phyloP scores from a whole-genome alignment of 1,140 invertebrate species.

The Papilio helenus region DNA sequence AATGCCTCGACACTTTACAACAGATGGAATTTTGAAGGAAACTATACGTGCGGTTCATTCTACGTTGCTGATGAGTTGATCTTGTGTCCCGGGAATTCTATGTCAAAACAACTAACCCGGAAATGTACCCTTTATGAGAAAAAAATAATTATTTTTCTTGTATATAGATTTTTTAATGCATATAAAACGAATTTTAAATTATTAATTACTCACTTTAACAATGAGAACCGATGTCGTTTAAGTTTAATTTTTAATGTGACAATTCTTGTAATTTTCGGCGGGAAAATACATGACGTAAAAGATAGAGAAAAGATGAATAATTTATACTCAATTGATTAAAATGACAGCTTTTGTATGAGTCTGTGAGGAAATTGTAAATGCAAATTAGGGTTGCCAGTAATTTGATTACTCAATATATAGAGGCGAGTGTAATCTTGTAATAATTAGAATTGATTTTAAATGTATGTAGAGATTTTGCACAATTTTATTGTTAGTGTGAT shows the following conservation, averaged over 20 bases:
- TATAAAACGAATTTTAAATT: slow-evolving; percentile 18
- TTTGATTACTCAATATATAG: background rate
- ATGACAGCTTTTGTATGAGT: background rate
- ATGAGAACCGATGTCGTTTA: background rate
- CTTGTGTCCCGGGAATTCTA: background rate
- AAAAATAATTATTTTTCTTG: slow-evolving; percentile 13
- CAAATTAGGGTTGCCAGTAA: background rate
- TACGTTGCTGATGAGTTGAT: background rate
- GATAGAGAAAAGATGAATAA: background rate
- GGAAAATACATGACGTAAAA: background rate
- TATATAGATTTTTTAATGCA: slow-evolving; percentile 13
- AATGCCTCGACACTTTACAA: background rate
- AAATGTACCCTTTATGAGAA: background rate
- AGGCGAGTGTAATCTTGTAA: background rate
- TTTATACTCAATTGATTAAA: slow-evolving; percentile 21
- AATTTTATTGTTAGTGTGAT: slow-evolving; percentile 30
- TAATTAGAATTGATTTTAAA: slow-evolving; percentile 4
- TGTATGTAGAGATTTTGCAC: slow-evolving; percentile 19
- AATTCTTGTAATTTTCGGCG: slow-evolving; percentile 4
- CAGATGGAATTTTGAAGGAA: background rate
- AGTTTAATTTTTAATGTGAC: slow-evolving; percentile 17
- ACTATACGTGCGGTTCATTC: background rate
- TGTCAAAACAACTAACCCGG: background rate
- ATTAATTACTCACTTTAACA: background rate
- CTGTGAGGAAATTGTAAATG: background rate